Evolutionary conservation across 1,140 invertebrate genomes (phyloP).

Genomic region (Agrypnia vestita): DNA sequence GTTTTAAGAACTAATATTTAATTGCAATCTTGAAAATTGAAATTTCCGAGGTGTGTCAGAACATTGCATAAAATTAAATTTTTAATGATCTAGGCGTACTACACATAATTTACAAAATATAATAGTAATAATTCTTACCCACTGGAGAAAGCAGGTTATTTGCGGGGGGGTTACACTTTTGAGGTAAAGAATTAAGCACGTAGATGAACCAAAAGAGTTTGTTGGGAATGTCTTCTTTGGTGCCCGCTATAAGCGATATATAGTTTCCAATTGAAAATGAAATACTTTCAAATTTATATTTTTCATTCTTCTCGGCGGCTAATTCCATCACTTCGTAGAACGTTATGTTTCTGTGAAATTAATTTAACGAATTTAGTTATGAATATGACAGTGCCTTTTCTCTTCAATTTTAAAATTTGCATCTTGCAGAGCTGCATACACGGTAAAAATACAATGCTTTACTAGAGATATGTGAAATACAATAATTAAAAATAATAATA

Average conservation of each 20-base stretch:
- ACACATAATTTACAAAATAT: not conserved
- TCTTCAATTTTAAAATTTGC: too few relatives aligned
- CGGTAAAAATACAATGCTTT: too few relatives aligned
- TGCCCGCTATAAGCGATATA: not conserved
- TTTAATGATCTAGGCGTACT: too few relatives aligned
- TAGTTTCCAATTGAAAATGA: not conserved
- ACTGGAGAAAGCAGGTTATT: not conserved
- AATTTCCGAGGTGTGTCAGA: too few relatives aligned
- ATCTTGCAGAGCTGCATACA: too few relatives aligned
- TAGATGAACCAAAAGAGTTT: not conserved
- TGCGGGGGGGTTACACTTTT: not conserved
- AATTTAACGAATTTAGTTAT: too few relatives aligned
- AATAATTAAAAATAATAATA: too few relatives aligned
- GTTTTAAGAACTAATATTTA: too few relatives aligned
- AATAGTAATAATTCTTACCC: not conserved
- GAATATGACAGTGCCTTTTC: too few relatives aligned
- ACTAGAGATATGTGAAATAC: too few relatives aligned
- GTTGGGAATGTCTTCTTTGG: not conserved
- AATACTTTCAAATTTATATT: not conserved
- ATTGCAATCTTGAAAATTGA: too few relatives aligned
- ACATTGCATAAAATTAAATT: not conserved
- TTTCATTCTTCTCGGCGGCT: not conserved
- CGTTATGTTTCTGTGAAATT: too few relatives aligned
- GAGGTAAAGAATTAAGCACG: not conserved
- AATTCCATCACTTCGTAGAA: conserved; percentile 1